Percentiles rank a stretch among this genome's conserved stretches.
phyloP scores from a whole-genome alignment of 2,113 vertebrate species.

The Tiliqua scincoides region DNA sequence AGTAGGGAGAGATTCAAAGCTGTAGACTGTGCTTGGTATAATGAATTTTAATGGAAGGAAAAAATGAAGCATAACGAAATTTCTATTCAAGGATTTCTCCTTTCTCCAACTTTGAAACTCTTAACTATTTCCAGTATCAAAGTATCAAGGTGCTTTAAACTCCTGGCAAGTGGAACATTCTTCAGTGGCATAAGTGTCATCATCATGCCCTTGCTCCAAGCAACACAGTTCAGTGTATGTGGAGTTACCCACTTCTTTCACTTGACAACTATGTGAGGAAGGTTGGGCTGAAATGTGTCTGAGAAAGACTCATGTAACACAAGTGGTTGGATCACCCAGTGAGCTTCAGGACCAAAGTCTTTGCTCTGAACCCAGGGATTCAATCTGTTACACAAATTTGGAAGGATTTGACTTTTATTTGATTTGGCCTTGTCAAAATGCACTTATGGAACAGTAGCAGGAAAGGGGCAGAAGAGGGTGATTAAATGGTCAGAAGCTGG shows the following conservation, averaged over 20 bases:
- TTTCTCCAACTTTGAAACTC: neutral
- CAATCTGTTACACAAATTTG: neutral
- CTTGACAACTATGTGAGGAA: neutral
- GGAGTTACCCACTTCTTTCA: neutral
- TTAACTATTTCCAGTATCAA: neutral
- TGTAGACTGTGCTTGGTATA: conserved; percentile 32
- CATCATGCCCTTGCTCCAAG: neutral
- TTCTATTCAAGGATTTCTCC: neutral
- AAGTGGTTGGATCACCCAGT: too few relatives aligned
- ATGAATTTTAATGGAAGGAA: conserved; percentile 47
- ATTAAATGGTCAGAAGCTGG: too few relatives aligned
- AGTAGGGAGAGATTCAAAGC: conserved; percentile 40
- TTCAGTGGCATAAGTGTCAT: neutral
- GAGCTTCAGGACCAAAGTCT: too few relatives aligned
- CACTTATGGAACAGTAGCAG: neutral
- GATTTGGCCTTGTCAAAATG: neutral
- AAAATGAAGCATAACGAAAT: conserved; percentile 1
- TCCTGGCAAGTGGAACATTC: neutral
- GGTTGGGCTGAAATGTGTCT: neutral
- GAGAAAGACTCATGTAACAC: neutral
- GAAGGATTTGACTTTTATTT: neutral
- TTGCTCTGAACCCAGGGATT: too few relatives aligned
- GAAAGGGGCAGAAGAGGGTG: too few relatives aligned
- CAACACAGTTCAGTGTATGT: neutral
- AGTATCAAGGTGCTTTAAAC: neutral